phyloP scores from a whole-genome alignment of 2,113 vertebrate species.

The Pimephales promelas region DNA sequence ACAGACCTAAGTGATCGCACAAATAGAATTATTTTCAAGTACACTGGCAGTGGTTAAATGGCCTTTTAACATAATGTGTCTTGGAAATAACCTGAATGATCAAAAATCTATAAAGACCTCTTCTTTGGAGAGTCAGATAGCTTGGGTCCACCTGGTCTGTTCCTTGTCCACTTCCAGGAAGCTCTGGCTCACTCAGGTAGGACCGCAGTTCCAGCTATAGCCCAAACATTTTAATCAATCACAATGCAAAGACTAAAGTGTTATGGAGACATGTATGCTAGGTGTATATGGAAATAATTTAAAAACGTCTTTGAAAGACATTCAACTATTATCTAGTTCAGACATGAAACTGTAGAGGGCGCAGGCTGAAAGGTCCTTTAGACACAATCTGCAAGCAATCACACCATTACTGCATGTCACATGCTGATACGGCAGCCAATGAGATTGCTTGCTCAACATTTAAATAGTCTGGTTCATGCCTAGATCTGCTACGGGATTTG shows the following conservation, averaged over 20 bases:
- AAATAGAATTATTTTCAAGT: neutral
- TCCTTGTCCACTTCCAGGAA: constrained; percentile 74
- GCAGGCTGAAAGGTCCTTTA: no score
- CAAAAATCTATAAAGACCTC: constrained; percentile 76
- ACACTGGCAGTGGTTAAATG: neutral
- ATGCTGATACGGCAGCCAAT: no score
- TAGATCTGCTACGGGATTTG: no score
- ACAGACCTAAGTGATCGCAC: constrained; percentile 69
- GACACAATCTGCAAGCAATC: no score
- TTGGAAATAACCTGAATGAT: neutral
- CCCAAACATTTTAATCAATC: neutral
- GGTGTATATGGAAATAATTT: neutral
- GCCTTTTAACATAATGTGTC: neutral
- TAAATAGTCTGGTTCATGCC: no score
- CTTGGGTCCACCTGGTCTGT: constrained; percentile 70
- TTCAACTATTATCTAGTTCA: neutral
- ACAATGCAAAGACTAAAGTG: neutral
- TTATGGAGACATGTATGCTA: neutral
- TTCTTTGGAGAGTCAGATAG: constrained; percentile 84
- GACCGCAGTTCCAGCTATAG: constrained; percentile 86
- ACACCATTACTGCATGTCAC: no score
- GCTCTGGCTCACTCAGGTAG: constrained; percentile 90
- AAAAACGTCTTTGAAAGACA: neutral
- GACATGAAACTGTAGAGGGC: no score
- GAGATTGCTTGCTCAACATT: no score